These are phyloP conservation scores for Melanogrammus aeglefinus DNA, from an alignment of 2,797 vertebrate genomes.

Conservation along the genomic window DNA sequence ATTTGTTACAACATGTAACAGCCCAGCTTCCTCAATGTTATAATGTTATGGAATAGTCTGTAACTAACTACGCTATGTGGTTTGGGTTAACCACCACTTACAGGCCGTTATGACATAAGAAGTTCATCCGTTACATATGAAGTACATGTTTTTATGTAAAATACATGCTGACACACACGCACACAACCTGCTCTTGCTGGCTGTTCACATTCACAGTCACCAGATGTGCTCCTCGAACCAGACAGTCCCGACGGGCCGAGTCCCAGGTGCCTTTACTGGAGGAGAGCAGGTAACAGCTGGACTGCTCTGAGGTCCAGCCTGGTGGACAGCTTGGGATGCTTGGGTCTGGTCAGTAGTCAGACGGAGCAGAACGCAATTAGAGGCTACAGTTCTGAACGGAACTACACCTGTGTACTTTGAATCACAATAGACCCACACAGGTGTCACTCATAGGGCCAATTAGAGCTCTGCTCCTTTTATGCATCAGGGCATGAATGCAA, in stretches of 20 bases:
- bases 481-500: neutral
- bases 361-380: neutral
- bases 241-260: neutral
- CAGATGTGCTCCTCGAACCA: slow-evolving; percentile 3
- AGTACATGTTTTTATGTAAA: neutral
- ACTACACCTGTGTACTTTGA: neutral
- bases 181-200: neutral
- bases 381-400: neutral
- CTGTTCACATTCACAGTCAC: slow-evolving; percentile 9
- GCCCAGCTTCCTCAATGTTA: too few relatives aligned
- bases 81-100: neutral
- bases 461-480: neutral
- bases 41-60: too few relatives aligned
- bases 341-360: neutral
- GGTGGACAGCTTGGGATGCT: neutral
- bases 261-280: neutral
- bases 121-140: neutral
- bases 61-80: too few relatives aligned
- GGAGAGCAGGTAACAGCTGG: slow-evolving; percentile 18
- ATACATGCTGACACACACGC: neutral
- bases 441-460: neutral
- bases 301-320: neutral
- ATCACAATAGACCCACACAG: neutral
- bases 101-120: neutral
- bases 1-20: too few relatives aligned